These are phyloP conservation scores for Scaptodrosophila lebanonensis DNA, from an alignment of 1,140 invertebrate species.

Conservation along the genomic window DNA sequence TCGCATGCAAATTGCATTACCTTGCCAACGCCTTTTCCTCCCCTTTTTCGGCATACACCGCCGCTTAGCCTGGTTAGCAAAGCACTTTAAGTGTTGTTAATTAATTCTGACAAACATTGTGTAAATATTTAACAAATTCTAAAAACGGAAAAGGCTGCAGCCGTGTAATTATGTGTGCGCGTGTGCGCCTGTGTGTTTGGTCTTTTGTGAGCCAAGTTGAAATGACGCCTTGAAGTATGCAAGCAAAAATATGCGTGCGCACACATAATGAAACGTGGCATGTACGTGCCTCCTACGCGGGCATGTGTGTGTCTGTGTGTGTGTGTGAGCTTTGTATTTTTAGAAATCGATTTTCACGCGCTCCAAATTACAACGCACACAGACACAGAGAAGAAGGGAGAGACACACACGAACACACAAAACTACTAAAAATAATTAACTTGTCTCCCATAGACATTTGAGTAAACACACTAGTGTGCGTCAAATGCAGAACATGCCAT, in stretches of 20 bases:
- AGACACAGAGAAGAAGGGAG: slow-evolving; percentile 13
- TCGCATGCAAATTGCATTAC: slow-evolving; percentile 25
- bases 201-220: slow-evolving; percentile 24
- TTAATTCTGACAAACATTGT: slow-evolving; percentile 71
- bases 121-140: slow-evolving; percentile 62
- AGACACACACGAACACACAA: slow-evolving; percentile 17
- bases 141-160: slow-evolving; percentile 11
- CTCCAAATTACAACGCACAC: slow-evolving; percentile 59
- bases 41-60: no score
- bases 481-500: slow-evolving; percentile 33
- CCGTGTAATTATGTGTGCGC: not conserved
- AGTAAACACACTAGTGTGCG: slow-evolving; percentile 51
- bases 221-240: slow-evolving; percentile 10
- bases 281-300: slow-evolving; percentile 2
- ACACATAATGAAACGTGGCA: slow-evolving; percentile 30
- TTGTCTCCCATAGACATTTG: slow-evolving; percentile 71
- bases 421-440: slow-evolving; percentile 68
- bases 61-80: no score
- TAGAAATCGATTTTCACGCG: slow-evolving; percentile 68
- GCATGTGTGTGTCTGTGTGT: slow-evolving; percentile 12
- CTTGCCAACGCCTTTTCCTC: not conserved
- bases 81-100: slow-evolving; percentile 52
- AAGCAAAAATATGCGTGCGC: slow-evolving; percentile 1
- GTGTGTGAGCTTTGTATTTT: slow-evolving; percentile 12
- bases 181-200: not conserved